phyloP scores from a whole-genome alignment of 2,113 vertebrate genomes.

The Phocoena phocoena region DNA sequence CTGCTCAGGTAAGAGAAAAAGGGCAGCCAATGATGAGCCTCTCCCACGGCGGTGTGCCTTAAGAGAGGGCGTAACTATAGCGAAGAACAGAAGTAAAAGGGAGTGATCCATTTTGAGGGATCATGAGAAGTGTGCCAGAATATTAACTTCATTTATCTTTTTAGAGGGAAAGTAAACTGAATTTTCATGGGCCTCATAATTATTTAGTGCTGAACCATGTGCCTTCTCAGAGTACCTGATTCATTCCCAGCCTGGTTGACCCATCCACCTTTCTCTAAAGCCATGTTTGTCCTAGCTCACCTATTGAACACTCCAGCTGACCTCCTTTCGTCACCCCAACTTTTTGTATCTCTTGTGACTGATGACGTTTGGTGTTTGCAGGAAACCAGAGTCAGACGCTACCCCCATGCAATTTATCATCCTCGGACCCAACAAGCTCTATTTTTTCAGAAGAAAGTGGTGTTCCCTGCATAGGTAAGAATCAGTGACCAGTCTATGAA shows the following conservation, averaged over 20 bases:
- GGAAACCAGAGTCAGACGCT: slow-evolving; percentile 62
- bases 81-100: neutral
- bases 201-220: neutral
- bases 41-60: neutral
- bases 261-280: neutral
- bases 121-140: neutral
- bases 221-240: neutral
- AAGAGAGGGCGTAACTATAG: neutral
- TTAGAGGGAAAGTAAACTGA: neutral
- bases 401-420: neutral
- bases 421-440: neutral
- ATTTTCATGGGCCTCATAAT: neutral
- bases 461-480: slow-evolving; percentile 67
- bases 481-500: neutral
- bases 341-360: neutral
- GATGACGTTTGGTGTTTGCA: slow-evolving; percentile 39
- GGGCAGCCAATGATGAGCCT: neutral
- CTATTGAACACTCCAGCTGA: neutral
- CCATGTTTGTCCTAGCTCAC: neutral
- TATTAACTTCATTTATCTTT: neutral
- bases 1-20: slow-evolving; percentile 72
- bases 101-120: neutral
- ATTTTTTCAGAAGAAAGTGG: neutral
- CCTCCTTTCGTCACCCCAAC: neutral
- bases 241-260: neutral